Conservation (phyloP, 2,888 invertebrate species). For the Xiphydria camelus region DNA sequence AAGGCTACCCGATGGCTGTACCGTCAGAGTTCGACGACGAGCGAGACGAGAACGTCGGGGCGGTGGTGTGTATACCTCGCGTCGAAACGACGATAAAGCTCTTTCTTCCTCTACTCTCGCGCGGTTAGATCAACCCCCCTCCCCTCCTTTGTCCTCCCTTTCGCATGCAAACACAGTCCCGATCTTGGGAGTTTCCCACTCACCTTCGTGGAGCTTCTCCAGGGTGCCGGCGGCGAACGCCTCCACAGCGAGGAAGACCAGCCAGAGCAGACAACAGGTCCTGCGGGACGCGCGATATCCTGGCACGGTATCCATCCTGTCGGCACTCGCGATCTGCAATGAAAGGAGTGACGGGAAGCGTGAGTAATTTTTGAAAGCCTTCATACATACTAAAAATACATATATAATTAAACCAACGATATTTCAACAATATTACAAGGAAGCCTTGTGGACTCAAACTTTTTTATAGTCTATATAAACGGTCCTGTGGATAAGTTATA, state of each 20-base stretch:
- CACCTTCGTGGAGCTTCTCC: slow-evolving; percentile 55
- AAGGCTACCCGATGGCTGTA: no score
- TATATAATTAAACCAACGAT: no score
- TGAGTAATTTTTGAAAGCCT: no score
- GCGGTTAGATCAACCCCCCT: not conserved
- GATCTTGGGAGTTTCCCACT: slow-evolving; percentile 30
- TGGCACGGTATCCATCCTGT: slow-evolving; percentile 47
- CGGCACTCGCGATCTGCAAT: slow-evolving; percentile 44
- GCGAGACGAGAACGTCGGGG: no score
- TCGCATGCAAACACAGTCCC: no score
- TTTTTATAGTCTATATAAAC: no score
- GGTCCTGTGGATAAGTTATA: no score
- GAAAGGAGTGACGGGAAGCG: slow-evolving; percentile 17
- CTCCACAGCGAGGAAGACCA: slow-evolving; percentile 35
- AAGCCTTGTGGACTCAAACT: no score
- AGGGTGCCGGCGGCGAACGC: slow-evolving; percentile 43
- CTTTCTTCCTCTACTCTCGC: slow-evolving; percentile 18
- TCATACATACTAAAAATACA: no score
- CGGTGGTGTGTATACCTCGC: no score
- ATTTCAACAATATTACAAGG: no score
- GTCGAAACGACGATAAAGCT: slow-evolving; percentile 27
- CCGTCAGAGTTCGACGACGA: no score
- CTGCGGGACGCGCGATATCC: slow-evolving; percentile 38
- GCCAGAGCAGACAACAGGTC: slow-evolving; percentile 39
- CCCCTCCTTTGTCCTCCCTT: not conserved